Evolutionary conservation across 2,113 vertebrate species (phyloP).

Genomic region (Ptychochromis oligacanthus): DNA sequence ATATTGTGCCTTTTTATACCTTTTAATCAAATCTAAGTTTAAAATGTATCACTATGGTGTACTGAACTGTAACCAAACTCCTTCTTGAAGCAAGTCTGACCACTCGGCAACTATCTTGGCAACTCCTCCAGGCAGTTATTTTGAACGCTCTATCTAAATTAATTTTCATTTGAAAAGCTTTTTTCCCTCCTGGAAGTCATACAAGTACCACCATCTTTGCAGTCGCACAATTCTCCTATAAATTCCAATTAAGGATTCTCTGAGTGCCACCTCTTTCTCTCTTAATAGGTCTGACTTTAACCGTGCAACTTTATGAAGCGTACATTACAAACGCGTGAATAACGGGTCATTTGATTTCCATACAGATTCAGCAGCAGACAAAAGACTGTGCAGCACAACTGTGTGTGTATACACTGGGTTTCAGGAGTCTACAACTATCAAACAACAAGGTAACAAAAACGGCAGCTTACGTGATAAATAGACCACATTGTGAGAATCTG

Average conservation of each 20-base stretch:
- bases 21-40: background rate
- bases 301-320: accelerated
- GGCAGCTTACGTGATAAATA: background rate
- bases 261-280: background rate
- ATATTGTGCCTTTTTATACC: background rate
- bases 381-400: accelerated
- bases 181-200: background rate
- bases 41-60: background rate
- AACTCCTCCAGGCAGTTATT: background rate
- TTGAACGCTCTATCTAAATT: background rate
- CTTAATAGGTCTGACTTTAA: background rate
- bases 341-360: background rate
- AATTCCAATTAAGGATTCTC: background rate
- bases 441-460: background rate
- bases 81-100: background rate
- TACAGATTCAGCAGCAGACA: background rate
- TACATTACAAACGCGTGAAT: background rate
- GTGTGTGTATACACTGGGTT: background rate
- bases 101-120: background rate
- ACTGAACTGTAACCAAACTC: background rate
- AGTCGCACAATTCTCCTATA: too few relatives aligned
- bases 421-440: background rate
- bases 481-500: background rate
- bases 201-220: background rate
- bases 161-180: background rate